Percentiles rank a stretch among this genome's conserved stretches.
phyloP scores from a whole-genome alignment of 2,888 invertebrate species.

The Synergus gifuensis region DNA sequence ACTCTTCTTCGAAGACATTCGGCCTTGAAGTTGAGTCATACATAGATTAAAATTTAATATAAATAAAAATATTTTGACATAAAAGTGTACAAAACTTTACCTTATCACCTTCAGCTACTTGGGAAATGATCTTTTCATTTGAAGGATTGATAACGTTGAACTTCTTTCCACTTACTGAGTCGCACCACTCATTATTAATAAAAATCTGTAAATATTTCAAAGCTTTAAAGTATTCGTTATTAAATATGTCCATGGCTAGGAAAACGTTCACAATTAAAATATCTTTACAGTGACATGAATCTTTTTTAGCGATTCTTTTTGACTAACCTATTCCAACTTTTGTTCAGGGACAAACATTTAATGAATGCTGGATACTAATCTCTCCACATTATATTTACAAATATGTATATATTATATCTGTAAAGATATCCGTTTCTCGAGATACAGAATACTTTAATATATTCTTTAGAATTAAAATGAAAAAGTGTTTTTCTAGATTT shows the following conservation, averaged over 20 bases:
- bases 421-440: too few species aligned
- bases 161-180: slow-evolving; percentile 81
- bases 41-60: not conserved
- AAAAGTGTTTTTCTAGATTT: not conserved
- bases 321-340: too few species aligned
- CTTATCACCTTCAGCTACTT: slow-evolving; percentile 80
- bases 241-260: not conserved
- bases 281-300: too few species aligned
- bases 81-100: slow-evolving; percentile 62
- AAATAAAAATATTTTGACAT: not conserved
- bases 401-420: not conserved
- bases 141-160: slow-evolving; percentile 82
- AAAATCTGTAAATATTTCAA: slow-evolving; percentile 63
- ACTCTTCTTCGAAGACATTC: too few species aligned
- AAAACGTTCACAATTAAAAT: too few species aligned
- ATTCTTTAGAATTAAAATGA: not conserved
- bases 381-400: not conserved
- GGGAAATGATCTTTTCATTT: slow-evolving; percentile 79
- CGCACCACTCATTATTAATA: slow-evolving; percentile 74
- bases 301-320: too few species aligned
- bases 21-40: not conserved
- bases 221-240: slow-evolving; percentile 31
- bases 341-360: too few species aligned
- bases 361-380: not conserved
- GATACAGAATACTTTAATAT: not conserved